Evolutionary conservation across 2,113 vertebrate genomes (phyloP), one percentile per base, ranked within the genome.

Genomic region (Coreoperca whiteheadi): DNA sequence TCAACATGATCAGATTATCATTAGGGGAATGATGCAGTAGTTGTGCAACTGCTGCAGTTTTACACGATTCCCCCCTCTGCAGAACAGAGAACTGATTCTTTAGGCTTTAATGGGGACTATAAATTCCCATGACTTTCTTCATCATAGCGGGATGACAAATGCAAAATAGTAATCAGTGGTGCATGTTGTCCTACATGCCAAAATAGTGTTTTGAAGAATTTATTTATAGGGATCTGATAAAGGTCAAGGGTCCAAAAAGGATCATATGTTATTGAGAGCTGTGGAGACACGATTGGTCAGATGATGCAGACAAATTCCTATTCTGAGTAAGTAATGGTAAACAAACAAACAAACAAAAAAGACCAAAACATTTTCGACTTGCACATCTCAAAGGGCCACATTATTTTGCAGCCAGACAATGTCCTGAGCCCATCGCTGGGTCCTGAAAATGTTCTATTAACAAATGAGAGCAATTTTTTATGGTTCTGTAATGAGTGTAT

Each of bases 401-500:
- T 89, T 90, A 86, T 84, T 82, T 73, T 88, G 84, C 72, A 84
- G 71, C 73, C 78, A 91, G 90, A 77, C 83, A 59, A 73, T 88
- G 87, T 84, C 89, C 81, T 60, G 34, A 81, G 79, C 85, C 28
- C 39, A 79, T 88, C 23, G 50, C 82, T 63, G 81, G 76, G 70
- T 86, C 83, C 81, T 68, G 51, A 80, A 86, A 93, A 91, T 87
- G 79, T 88, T 90, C 90, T 85, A 90, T 92, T 91, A 91, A 88
- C 85, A 94, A 91, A 91, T 87, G 85, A 93, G 87, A 89, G 86
- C 61, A 64, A 83, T 92, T 85, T 89, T 86, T 93, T 79, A 91
- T 73, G 81, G 82, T 74, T 88, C 86, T 12, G 53, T 94, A 95
- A 95, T 94, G 92, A 95, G 89, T 81, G 12, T 75, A 91, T 88